Conservation (phyloP, 2,888 invertebrate genomes). For the Drepanosiphum platanoidis region DNA sequence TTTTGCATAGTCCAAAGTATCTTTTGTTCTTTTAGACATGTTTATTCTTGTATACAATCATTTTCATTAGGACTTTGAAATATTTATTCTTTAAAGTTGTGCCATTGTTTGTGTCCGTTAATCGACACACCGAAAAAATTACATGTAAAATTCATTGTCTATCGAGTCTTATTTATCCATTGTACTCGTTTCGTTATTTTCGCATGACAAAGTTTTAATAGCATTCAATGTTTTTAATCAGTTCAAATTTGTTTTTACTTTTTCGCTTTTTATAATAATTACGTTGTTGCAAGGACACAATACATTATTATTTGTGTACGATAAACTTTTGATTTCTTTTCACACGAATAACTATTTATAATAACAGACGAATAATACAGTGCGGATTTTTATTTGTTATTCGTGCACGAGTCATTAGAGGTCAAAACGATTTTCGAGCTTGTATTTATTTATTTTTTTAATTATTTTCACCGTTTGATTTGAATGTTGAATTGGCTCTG, state of each 20-base stretch:
- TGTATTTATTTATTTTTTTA: too few species aligned
- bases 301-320: too few species aligned
- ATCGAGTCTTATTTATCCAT: neutral
- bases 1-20: neutral
- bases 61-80: neutral
- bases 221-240: conserved; percentile 7
- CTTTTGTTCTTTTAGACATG: neutral
- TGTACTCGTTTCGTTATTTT: neutral
- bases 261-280: neutral
- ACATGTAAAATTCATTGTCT: neutral
- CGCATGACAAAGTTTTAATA: neutral
- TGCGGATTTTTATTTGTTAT: too few species aligned
- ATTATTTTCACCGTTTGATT: too few species aligned
- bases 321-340: too few species aligned
- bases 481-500: too few species aligned
- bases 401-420: too few species aligned
- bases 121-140: neutral
- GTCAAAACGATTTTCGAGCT: too few species aligned
- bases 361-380: too few species aligned
- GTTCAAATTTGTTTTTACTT: neutral
- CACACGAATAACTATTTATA: too few species aligned
- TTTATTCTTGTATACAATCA: neutral
- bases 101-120: neutral
- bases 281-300: too few species aligned
- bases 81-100: neutral